phyloP scores from a whole-genome alignment of 23 tunicate species.

The Trididemnum nubilum region DNA sequence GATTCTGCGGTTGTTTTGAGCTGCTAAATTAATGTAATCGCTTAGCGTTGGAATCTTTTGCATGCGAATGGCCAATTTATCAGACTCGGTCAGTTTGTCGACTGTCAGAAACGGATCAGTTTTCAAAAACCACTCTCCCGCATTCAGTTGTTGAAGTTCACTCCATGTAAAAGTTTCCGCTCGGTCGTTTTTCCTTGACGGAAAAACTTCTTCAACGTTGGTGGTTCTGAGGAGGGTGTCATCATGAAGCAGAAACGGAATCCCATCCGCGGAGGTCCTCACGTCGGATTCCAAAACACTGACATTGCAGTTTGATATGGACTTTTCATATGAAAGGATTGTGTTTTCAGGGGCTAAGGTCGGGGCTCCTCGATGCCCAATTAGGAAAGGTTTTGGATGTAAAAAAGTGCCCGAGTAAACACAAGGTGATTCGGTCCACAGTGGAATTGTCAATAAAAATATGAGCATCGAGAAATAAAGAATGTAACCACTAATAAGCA shows the following conservation, averaged over 20 bases:
- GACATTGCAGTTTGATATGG: slow-evolving; percentile 22
- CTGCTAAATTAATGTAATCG: slow-evolving; percentile 41
- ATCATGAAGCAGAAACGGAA: slow-evolving; percentile 90
- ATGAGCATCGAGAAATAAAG: slow-evolving; percentile 21
- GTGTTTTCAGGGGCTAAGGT: slow-evolving; percentile 88
- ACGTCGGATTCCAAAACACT: slow-evolving; percentile 69
- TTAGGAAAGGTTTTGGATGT: slow-evolving; percentile 51
- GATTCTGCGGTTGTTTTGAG: slow-evolving; percentile 38
- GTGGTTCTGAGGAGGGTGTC: slow-evolving; percentile 52
- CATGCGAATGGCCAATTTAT: slow-evolving; percentile 27
- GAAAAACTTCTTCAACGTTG: slow-evolving; percentile 64
- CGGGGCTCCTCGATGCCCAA: slow-evolving; percentile 76
- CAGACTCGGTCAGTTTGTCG: slow-evolving; percentile 13
- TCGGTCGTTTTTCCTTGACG: slow-evolving; percentile 30
- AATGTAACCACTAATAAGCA: background rate
- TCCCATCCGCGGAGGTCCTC: slow-evolving; percentile 65
- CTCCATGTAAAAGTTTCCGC: slow-evolving; percentile 67
- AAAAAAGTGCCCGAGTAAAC: background rate
- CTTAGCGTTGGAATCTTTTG: slow-evolving; percentile 71
- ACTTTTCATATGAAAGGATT: slow-evolving; percentile 51
- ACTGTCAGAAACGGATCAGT: slow-evolving; percentile 58
- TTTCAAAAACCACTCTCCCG: slow-evolving; percentile 77
- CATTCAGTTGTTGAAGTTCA: slow-evolving; percentile 68
- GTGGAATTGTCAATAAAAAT: slow-evolving; percentile 48
- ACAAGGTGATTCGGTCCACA: slow-evolving; percentile 62